A percentile compares a stretch with the other conserved stretches of the same genome.
Evolutionary conservation across 2,113 vertebrate species (phyloP).

Genomic region (Xenopus laevis): DNA sequence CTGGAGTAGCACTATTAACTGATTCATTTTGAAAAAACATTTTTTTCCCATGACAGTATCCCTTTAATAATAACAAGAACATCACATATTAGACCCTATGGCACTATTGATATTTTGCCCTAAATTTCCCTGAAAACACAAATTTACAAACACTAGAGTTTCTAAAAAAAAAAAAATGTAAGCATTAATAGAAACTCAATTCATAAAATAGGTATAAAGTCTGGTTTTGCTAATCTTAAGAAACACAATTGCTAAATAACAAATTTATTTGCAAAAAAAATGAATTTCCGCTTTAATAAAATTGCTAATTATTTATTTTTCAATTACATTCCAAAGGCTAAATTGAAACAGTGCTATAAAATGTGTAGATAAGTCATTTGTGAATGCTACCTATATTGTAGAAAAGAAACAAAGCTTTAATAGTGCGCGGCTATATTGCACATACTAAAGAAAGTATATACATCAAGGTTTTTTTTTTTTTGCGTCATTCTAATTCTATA

Average conservation of each 20-base stretch:
- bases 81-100: not conserved
- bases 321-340: conserved; percentile 43
- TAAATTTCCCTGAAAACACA: conserved; percentile 47
- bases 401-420: conserved; percentile 51
- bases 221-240: too few relatives aligned
- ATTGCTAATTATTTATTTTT: conserved; percentile 6
- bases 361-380: conserved; percentile 44
- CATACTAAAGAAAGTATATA: conserved; percentile 45
- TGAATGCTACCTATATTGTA: conserved; percentile 52
- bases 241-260: too few relatives aligned
- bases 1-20: too few relatives aligned
- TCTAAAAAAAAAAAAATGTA: not conserved
- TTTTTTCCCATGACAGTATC: too few relatives aligned
- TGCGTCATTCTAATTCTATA: conserved; percentile 9
- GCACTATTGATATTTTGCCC: conserved; percentile 49
- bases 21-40: too few relatives aligned
- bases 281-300: conserved; percentile 4
- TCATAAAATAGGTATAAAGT: too few relatives aligned
- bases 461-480: conserved; percentile 9
- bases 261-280: not conserved
- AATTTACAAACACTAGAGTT: not conserved
- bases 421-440: conserved; percentile 61
- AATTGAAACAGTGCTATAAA: conserved; percentile 43
- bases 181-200: not conserved
- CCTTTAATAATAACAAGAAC: too few relatives aligned